Evolutionary conservation across 2,888 invertebrate genomes (phyloP).

Genomic region (Drosophila rubida): DNA sequence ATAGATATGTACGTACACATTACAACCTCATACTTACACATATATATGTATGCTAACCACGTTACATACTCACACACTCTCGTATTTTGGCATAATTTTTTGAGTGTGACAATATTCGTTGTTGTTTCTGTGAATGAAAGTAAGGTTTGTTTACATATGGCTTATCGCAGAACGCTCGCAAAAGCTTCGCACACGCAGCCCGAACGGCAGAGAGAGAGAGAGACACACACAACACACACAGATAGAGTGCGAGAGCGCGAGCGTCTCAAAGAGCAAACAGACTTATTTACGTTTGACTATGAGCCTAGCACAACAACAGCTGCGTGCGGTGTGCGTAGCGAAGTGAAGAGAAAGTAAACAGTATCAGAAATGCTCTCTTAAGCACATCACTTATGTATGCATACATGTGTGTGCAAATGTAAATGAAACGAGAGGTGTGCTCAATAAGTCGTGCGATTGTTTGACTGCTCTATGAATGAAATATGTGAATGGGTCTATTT

Average conservation of each 20-base stretch:
- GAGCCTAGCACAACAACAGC: conserved; percentile 20
- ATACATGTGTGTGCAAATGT: background rate
- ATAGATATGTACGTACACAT: conserved; percentile 58
- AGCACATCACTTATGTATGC: background rate
- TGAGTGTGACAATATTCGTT: conserved; percentile 41
- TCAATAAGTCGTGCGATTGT: conserved; percentile 3
- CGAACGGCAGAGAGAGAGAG: conserved; percentile 12
- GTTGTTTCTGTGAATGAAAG: conserved; percentile 82
- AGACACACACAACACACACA: conserved; percentile 1
- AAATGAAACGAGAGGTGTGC: conserved; percentile 16
- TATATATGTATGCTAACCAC: background rate
- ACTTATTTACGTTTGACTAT: conserved; percentile 13
- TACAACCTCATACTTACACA: conserved; percentile 1
- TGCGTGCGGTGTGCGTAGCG: conserved; percentile 7
- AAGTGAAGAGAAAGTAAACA: conserved; percentile 14
- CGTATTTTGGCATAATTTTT: conserved; percentile 15
- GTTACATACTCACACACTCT: conserved; percentile 11
- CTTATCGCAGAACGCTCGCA: conserved; percentile 52
- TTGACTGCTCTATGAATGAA: background rate
- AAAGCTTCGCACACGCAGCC: conserved; percentile 35
- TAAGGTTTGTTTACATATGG: conserved; percentile 81
- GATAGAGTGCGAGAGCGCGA: conserved; percentile 5
- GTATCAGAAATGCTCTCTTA: conserved; percentile 15
- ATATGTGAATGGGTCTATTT: background rate
- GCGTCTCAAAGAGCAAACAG: conserved; percentile 14